phyloP scores from a whole-genome alignment of 1,140 invertebrate genomes.

The Trachymyrmex cornetzi region DNA sequence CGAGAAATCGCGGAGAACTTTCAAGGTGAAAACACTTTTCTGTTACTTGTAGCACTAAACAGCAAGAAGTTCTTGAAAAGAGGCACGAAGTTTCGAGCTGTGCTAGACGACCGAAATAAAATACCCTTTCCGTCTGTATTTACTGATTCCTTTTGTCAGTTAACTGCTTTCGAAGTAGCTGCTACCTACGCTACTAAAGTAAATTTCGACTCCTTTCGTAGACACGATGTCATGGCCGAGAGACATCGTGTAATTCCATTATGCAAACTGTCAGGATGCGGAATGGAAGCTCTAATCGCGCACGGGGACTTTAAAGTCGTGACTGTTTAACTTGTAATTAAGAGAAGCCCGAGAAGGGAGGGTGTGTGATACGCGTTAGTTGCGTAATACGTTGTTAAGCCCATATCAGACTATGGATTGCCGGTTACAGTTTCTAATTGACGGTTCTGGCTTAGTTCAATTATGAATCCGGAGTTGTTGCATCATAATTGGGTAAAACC shows the following conservation, averaged over 20 bases:
- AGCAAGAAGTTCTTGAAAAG: slow-evolving; percentile 44
- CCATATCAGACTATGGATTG: too few relatives aligned
- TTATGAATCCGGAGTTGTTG: too few relatives aligned
- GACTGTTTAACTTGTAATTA: slow-evolving; percentile 61
- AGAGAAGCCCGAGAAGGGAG: background rate
- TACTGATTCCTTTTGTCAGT: slow-evolving; percentile 45
- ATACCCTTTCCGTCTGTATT: slow-evolving; percentile 27
- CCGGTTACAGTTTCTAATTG: too few relatives aligned
- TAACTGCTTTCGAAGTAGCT: slow-evolving; percentile 39
- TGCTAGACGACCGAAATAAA: slow-evolving; percentile 37
- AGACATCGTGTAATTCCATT: slow-evolving; percentile 53
- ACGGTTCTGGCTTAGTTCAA: too few relatives aligned
- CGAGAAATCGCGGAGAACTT: slow-evolving; percentile 9
- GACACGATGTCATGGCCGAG: slow-evolving; percentile 24
- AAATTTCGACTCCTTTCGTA: slow-evolving; percentile 36
- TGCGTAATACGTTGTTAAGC: background rate
- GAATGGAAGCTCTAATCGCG: slow-evolving; percentile 53
- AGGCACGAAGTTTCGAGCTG: slow-evolving; percentile 21
- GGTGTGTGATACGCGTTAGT: background rate
- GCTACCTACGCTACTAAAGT: slow-evolving; percentile 19
- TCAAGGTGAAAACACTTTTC: slow-evolving; percentile 21
- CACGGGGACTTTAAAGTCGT: slow-evolving; percentile 39
- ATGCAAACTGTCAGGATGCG: slow-evolving; percentile 51
- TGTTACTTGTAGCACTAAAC: slow-evolving; percentile 28
- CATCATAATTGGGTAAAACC: too few relatives aligned